phyloP scores from a whole-genome alignment of 2,888 invertebrate genomes.

The Petrophora chlorosata region DNA sequence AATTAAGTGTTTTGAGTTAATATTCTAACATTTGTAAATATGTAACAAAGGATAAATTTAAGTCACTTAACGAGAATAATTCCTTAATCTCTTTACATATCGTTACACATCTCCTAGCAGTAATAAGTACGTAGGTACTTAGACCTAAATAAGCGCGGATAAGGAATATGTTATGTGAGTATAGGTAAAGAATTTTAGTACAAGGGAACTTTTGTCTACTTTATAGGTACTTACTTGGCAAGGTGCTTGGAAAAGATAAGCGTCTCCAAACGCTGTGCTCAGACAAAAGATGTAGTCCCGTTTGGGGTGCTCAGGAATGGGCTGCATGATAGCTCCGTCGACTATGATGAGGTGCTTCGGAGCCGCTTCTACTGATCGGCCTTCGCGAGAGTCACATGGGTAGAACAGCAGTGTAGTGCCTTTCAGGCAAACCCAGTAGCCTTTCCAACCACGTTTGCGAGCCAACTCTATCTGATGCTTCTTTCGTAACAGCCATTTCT shows the following conservation, averaged over 20 bases:
- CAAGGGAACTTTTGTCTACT: not conserved
- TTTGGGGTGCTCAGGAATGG: slow-evolving; percentile 99
- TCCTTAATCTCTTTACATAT: slow-evolving; percentile 15
- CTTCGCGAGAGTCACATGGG: slow-evolving; percentile 96
- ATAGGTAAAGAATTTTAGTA: not conserved
- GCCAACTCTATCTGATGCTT: slow-evolving; percentile 98
- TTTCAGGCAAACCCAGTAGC: slow-evolving; percentile 99
- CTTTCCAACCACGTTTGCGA: slow-evolving; percentile 98
- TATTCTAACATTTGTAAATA: slow-evolving; percentile 6
- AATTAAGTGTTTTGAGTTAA: slow-evolving; percentile 11
- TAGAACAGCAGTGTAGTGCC: slow-evolving; percentile 98
- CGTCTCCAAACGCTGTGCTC: slow-evolving; percentile 98
- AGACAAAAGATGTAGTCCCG: slow-evolving; percentile 98
- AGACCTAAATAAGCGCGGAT: not conserved
- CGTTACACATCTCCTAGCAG: slow-evolving; percentile 9
- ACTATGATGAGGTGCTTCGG: slow-evolving; percentile 98
- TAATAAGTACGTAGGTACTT: not conserved
- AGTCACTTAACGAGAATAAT: slow-evolving; percentile 8
- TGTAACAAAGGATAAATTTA: slow-evolving; percentile 11
- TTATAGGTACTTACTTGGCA: slow-evolving; percentile 85
- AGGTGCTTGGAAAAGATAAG: slow-evolving; percentile 97
- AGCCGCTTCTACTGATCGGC: slow-evolving; percentile 94
- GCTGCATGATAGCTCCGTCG: slow-evolving; percentile 98
- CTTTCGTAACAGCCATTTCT: slow-evolving; percentile 98
- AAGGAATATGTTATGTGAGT: not conserved